Evolutionary conservation across 2,888 invertebrate species (phyloP).

Genomic region (Leptinotarsa tumamoca): DNA sequence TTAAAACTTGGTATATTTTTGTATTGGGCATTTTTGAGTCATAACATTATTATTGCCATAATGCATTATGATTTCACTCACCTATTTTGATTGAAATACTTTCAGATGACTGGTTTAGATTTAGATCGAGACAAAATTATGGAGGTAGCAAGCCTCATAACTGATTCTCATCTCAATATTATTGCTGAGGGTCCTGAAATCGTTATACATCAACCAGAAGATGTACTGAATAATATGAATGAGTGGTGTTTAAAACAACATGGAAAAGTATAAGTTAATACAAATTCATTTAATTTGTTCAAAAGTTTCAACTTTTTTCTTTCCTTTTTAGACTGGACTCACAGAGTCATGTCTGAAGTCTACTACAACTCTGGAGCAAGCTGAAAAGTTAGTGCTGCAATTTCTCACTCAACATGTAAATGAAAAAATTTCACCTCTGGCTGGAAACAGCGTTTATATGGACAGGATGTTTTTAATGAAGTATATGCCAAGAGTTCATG

Average conservation of each 20-base stretch:
- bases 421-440: constrained; percentile 78
- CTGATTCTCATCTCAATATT: constrained; percentile 82
- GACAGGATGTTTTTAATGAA: constrained; percentile 85
- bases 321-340: constrained; percentile 79
- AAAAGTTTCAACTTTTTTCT: constrained; percentile 8
- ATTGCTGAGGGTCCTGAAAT: constrained; percentile 81
- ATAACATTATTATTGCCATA: no score
- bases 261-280: constrained; percentile 71
- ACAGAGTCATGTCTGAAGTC: constrained; percentile 80
- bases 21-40: no score
- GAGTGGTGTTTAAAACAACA: constrained; percentile 89
- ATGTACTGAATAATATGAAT: constrained; percentile 80
- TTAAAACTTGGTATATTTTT: no score
- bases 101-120: constrained; percentile 90
- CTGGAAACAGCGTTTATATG: constrained; percentile 89
- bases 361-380: constrained; percentile 72
- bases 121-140: constrained; percentile 81
- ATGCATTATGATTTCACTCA: no score
- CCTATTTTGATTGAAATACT: constrained; percentile 20
- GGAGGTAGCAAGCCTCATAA: constrained; percentile 91
- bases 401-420: constrained; percentile 76
- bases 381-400: constrained; percentile 77
- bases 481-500: constrained; percentile 77
- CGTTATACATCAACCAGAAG: constrained; percentile 82
- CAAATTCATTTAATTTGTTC: background rate